These are phyloP conservation scores for Boleophthalmus pectinirostris DNA, from an alignment of 2,113 vertebrate genomes.

Conservation along the genomic window DNA sequence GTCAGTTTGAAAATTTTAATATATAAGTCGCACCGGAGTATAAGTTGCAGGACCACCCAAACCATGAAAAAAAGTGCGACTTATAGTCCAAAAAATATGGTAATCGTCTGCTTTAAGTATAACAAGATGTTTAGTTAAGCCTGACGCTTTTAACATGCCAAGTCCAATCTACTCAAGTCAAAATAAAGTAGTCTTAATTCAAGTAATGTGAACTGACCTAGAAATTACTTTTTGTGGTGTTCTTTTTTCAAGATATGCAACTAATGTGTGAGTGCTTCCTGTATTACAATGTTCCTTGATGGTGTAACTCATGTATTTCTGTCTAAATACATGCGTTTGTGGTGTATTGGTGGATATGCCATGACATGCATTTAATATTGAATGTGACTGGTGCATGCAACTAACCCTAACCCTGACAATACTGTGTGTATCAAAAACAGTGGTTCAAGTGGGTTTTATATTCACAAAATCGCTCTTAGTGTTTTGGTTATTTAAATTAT, in stretches of 20 bases:
- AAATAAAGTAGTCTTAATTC: neutral
- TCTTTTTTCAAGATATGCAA: neutral
- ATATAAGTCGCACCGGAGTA: too few relatives aligned
- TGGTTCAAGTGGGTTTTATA: slow-evolving; percentile 59
- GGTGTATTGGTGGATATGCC: slow-evolving; percentile 50
- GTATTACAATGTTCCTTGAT: neutral
- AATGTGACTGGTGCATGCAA: slow-evolving; percentile 50
- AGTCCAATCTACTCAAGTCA: neutral
- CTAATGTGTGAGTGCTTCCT: neutral
- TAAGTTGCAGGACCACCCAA: too few relatives aligned
- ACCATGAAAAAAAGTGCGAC: too few relatives aligned
- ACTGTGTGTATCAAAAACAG: slow-evolving; percentile 36
- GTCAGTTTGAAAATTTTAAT: too few relatives aligned
- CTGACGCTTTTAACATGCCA: neutral
- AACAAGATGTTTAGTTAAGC: too few relatives aligned
- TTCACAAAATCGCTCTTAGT: slow-evolving; percentile 21
- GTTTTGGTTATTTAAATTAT: slow-evolving; percentile 25
- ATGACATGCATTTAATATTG: slow-evolving; percentile 48
- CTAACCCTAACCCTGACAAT: slow-evolving; percentile 24
- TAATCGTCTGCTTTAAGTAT: too few relatives aligned
- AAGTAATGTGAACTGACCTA: neutral
- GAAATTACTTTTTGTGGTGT: neutral
- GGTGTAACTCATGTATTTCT: slow-evolving; percentile 10
- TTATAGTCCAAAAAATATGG: too few relatives aligned
- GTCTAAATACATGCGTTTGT: slow-evolving; percentile 38